phyloP scores from a whole-genome alignment of 2,888 invertebrate species.

The Phengaris arion region DNA sequence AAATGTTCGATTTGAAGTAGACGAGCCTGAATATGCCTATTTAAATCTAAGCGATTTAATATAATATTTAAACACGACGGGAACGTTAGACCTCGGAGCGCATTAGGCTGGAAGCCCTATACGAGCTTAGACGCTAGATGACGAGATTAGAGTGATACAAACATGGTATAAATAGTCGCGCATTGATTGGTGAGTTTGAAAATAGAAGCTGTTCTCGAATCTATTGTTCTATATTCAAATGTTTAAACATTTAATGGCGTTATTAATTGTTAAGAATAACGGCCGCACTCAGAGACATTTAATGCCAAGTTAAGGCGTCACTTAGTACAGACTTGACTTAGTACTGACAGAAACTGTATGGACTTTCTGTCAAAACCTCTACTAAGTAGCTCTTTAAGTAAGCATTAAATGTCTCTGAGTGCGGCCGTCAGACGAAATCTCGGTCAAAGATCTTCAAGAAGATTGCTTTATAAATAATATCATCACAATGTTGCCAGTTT shows the following conservation, averaged over 20 bases:
- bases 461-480: too few relatives aligned
- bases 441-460: not conserved
- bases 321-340: too few relatives aligned
- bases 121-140: conserved; percentile 38
- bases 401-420: too few relatives aligned
- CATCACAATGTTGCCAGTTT: too few relatives aligned
- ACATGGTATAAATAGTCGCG: conserved; percentile 4
- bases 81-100: conserved; percentile 31
- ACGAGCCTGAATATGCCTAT: not conserved
- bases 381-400: too few relatives aligned
- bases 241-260: not conserved
- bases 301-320: too few relatives aligned
- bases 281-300: too few relatives aligned
- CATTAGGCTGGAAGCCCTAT: conserved; percentile 38
- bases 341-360: too few relatives aligned
- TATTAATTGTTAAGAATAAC: not conserved
- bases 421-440: not conserved
- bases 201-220: conserved; percentile 2
- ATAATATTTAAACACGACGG: conserved; percentile 32
- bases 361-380: too few relatives aligned
- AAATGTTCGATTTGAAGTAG: not conserved
- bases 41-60: conserved; percentile 35
- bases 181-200: conserved; percentile 3
- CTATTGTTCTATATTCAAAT: not conserved
- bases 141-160: conserved; percentile 35